Base-by-base conservation (phyloP, 2,888 invertebrate species). In the Habroteleia sp. region DNA sequence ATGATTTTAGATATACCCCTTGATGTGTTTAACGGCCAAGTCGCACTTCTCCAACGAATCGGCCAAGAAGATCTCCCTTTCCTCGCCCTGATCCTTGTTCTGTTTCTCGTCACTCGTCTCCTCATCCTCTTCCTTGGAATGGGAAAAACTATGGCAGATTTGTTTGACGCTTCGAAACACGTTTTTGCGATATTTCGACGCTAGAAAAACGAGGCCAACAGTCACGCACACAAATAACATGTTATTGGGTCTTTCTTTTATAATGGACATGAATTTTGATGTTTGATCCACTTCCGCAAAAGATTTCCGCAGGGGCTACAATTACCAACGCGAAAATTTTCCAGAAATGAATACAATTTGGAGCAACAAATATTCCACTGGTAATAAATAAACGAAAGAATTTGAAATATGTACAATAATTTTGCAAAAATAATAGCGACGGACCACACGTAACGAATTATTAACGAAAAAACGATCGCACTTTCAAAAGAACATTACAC, bases 221-320 rank as follows among this genome's bases (percentile, higher is more conserved):
- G 87, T 87, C 62, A 87, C 83, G 71, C 88, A 88, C 69, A 85
- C 80, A 37, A 86, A 82, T 74, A 87, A 83, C 87, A 88, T 87
- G 27, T 83, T 84, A 76, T 81, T 82, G 73, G 79, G 80, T 17
- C 62, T 71, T 6, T 66, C 48, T 41, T 60, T 44, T 27, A 62
- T 54, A 60, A 73, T 37, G 33, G 66, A 54, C 66, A 73, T 73
- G n/a, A n/a, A n/a, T n/a, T n/a, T n/a, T n/a, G n/a, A n/a, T 4
- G 20, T 20, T 4, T 20, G 20, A 20, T 20, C 4, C n/a, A n/a
- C n/a, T n/a, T n/a, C n/a, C n/a, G n/a, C n/a, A n/a, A n/a, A n/a
- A n/a, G n/a, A n/a, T n/a, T n/a, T n/a, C n/a, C n/a, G n/a, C n/a
- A n/a, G n/a, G n/a, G n/a, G n/a, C n/a, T n/a, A n/a, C n/a, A n/a